Evolutionary conservation across 2,888 invertebrate genomes (phyloP), one percentile per base, ranked within the genome.

Genomic region (Apoda limacodes): DNA sequence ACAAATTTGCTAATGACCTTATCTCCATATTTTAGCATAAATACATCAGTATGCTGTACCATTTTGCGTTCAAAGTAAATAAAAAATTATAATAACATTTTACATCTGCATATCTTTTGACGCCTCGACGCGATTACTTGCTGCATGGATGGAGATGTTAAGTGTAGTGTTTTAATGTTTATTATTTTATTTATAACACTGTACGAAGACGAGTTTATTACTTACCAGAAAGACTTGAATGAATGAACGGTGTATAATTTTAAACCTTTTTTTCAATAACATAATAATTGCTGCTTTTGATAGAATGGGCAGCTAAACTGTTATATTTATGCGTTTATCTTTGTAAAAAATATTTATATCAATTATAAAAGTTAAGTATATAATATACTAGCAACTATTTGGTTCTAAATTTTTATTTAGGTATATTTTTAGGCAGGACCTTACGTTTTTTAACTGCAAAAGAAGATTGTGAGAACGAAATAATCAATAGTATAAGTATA

Each of bases 1-100:
- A 6, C 5, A 5, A 67, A 75, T 70, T 69, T 68, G 63, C 63
- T 74, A 76, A 78, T 72, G 74, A 65, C 65, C 60, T 59, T 56
- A 78, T 78, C 64, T 74, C 65, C 78, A 78, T 75, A 71, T 65
- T 70, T 78, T 78, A 61, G 66, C 78, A 74, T 78, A 64, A 69
- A 70, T 60, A 65, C 58, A 63, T 72, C 67, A 67, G 60, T 64
- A 47, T 60, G 65, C 58, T 58, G 49, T 54, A 57, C 49, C 54
- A 57, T 60, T 65, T 59, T 47, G 48, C 49, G 17, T 44, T 57
- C 52, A 41, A 48, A 55, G 45, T 48, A 60, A 61, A 59, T 59
- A 54, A 60, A 56, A 50, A 37, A n/a, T 44, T 51, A 50, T 60
- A 58, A 62, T 61, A 58, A 60, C 53, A 60, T 57, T 49, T 62